Percentiles rank a stretch among this genome's conserved stretches.
phyloP scores from a whole-genome alignment of 1,140 invertebrate species.

The Leptinotarsa defecta region DNA sequence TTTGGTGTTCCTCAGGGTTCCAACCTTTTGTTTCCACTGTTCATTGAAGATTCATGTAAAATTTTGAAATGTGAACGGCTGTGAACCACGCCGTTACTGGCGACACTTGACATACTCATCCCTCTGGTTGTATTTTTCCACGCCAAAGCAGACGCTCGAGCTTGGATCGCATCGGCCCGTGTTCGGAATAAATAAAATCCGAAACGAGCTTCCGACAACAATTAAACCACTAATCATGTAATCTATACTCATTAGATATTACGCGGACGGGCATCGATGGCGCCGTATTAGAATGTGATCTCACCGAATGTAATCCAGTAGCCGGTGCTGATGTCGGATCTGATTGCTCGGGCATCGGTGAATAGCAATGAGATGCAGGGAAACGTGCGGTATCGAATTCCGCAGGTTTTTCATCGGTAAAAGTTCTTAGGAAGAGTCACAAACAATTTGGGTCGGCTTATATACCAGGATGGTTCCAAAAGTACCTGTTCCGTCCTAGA shows the following conservation, averaged over 20 bases:
- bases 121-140: background rate
- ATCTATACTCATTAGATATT: background rate
- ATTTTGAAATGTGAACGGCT: too few species aligned
- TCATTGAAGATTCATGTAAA: too few species aligned
- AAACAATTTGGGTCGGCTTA: too few species aligned
- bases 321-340: background rate
- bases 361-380: background rate
- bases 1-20: too few species aligned
- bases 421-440: too few species aligned
- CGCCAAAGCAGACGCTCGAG: background rate
- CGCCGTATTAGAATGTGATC: slow-evolving; percentile 5
- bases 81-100: too few species aligned
- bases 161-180: background rate
- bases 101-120: background rate
- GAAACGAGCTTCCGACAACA: slow-evolving; percentile 7
- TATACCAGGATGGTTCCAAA: too few species aligned
- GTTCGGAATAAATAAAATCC: background rate
- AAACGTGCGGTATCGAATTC: background rate
- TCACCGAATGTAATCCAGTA: slow-evolving; percentile 1
- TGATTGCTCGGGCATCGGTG: background rate
- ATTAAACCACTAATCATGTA: slow-evolving; percentile 6
- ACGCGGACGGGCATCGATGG: slow-evolving; percentile 1
- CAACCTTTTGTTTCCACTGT: too few species aligned
- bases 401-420: too few species aligned
- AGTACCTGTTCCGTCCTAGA: too few species aligned